A percentile compares a stretch with the other conserved stretches of the same genome.
These are phyloP conservation scores for Enteromius radiatus DNA, from an alignment of 2,797 vertebrate species.

Conservation along the genomic window DNA sequence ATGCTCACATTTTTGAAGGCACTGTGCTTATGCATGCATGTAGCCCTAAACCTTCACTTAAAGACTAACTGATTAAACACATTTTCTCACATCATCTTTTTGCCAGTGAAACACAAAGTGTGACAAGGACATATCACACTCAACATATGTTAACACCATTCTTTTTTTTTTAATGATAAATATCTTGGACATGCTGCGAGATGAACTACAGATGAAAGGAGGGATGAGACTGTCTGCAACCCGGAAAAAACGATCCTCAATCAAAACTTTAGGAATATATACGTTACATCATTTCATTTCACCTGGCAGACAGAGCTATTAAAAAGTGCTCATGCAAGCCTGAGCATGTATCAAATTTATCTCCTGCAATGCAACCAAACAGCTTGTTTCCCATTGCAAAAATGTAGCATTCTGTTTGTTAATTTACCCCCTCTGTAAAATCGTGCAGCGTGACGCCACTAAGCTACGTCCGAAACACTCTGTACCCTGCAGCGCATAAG, in stretches of 20 bases:
- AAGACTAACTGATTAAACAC: neutral
- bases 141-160: conserved; percentile 34
- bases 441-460: conserved; percentile 1
- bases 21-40: neutral
- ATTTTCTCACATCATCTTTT: neutral
- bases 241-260: conserved; percentile 49
- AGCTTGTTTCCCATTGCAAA: neutral
- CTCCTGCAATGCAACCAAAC: neutral
- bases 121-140: conserved; percentile 30
- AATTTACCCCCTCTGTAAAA: conserved; percentile 19
- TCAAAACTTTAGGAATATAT: conserved; percentile 29
- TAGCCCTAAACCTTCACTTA: neutral
- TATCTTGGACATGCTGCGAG: neutral
- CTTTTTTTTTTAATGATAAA: conserved; percentile 10
- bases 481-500: conserved; percentile 26
- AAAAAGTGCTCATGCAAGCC: neutral
- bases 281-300: conserved; percentile 4
- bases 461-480: conserved; percentile 30
- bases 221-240: neutral
- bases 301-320: neutral
- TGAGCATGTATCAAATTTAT: conserved; percentile 4
- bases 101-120: neutral
- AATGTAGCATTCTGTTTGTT: conserved; percentile 1
- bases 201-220: conserved; percentile 1
- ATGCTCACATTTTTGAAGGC: neutral